A percentile compares a stretch with the other conserved stretches of the same genome.
phyloP scores from a whole-genome alignment of 1,140 invertebrate genomes.

The Drosophila punjabiensis region DNA sequence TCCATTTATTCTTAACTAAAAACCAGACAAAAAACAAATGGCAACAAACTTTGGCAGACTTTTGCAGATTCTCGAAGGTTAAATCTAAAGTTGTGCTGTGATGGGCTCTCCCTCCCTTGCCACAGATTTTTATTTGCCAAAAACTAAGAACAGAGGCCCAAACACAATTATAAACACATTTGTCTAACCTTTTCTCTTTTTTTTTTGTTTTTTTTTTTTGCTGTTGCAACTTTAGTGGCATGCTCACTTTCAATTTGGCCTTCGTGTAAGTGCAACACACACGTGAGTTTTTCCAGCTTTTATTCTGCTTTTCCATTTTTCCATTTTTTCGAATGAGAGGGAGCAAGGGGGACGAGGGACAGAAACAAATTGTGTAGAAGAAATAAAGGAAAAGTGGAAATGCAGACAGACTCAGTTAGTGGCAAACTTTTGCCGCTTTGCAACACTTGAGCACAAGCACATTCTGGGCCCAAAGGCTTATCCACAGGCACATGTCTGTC shows the following conservation, averaged over 20 bases:
- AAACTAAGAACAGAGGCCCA: conserved; percentile 30
- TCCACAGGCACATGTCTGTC: conserved; percentile 4
- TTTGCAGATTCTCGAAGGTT: conserved; percentile 11
- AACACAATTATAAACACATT: conserved; percentile 76
- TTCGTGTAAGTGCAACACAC: conserved; percentile 45
- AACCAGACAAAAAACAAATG: conserved; percentile 13
- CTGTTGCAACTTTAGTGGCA: conserved; percentile 41
- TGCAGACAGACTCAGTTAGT: conserved; percentile 36
- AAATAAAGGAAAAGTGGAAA: conserved; percentile 29
- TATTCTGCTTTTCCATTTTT: neutral
- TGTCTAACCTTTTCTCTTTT: conserved; percentile 25
- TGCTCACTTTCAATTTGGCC: conserved; percentile 73
- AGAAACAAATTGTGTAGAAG: conserved; percentile 52
- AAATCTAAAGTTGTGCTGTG: conserved; percentile 1
- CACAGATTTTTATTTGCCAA: conserved; percentile 18
- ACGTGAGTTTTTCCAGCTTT: conserved; percentile 23
- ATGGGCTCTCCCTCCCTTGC: neutral
- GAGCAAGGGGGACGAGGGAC: neutral
- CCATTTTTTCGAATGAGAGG: neutral
- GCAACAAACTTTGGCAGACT: conserved; percentile 15
- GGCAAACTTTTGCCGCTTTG: conserved; percentile 71
- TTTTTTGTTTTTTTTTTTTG: neutral
- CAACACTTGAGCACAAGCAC: conserved; percentile 62
- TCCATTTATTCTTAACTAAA: neutral
- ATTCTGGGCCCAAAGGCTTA: conserved; percentile 59